A percentile compares a stretch with the other conserved stretches of the same genome.
Conservation (phyloP, 2,113 vertebrate genomes). For the Bettongia penicillata region DNA sequence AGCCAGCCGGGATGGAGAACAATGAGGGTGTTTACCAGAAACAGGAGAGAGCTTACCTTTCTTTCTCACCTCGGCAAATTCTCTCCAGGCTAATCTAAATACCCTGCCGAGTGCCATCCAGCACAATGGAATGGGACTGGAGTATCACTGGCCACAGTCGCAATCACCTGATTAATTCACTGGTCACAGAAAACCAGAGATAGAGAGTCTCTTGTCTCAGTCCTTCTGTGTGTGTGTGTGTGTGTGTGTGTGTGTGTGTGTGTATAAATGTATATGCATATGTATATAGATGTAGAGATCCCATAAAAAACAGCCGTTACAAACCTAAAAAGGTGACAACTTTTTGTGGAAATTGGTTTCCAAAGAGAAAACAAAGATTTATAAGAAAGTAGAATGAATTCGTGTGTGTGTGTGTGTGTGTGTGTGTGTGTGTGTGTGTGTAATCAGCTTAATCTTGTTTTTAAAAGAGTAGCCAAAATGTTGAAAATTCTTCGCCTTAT, state of each 20-base stretch:
- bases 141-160: constrained; percentile 56
- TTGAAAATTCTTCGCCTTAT: constrained; percentile 12
- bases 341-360: constrained; percentile 53
- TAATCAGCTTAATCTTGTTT: constrained; percentile 51
- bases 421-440: background rate
- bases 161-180: constrained; percentile 59
- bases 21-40: constrained; percentile 81
- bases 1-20: constrained; percentile 70
- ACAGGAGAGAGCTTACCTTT: constrained; percentile 77
- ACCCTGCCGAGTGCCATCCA: constrained; percentile 54
- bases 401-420: too few species aligned
- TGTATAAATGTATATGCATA: background rate
- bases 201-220: too few species aligned
- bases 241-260: too few species aligned
- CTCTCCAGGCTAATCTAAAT: constrained; percentile 73
- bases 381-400: background rate
- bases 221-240: too few species aligned
- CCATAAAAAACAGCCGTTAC: background rate
- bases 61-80: constrained; percentile 79
- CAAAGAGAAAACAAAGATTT: background rate
- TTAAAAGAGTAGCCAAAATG: constrained; percentile 28
- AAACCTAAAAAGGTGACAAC: constrained; percentile 36
- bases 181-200: constrained; percentile 65
- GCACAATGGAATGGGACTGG: constrained; percentile 69
- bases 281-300: background rate